Evolutionary conservation across 2,888 invertebrate species (phyloP).

Genomic region (Drosophila tanythrix): DNA sequence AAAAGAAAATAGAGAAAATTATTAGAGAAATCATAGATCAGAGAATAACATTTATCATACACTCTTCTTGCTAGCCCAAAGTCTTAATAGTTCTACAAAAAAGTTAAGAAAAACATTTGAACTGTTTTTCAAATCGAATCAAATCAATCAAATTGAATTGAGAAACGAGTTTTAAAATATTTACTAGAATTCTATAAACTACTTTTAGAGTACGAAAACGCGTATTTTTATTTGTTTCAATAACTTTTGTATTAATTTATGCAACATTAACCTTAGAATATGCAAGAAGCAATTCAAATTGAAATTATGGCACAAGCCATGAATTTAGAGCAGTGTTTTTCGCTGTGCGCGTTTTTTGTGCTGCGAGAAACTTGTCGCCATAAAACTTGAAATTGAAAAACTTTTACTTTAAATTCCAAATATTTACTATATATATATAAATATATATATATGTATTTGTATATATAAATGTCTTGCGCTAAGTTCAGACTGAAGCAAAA

Average conservation of each 20-base stretch:
- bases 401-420: constrained; percentile 76
- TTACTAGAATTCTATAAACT: neutral
- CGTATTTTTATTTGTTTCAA: neutral
- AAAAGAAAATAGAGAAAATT: neutral
- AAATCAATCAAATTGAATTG: neutral
- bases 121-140: neutral
- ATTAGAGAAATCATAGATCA: neutral
- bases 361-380: constrained; percentile 73
- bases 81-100: neutral
- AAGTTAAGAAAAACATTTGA: neutral
- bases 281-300: neutral
- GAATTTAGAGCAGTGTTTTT: constrained; percentile 1
- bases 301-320: neutral
- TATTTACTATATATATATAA: constrained; percentile 32
- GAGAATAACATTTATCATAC: neutral
- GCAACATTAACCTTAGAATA: neutral
- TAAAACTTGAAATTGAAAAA: constrained; percentile 81
- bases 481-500: constrained; percentile 50
- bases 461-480: constrained; percentile 13
- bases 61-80: neutral
- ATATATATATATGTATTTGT: constrained; percentile 6
- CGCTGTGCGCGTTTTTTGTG: constrained; percentile 19
- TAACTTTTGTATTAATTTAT: neutral
- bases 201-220: neutral
- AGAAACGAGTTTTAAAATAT: neutral